phyloP scores from a whole-genome alignment of 2,113 vertebrate genomes.

The Sitta europaea region DNA sequence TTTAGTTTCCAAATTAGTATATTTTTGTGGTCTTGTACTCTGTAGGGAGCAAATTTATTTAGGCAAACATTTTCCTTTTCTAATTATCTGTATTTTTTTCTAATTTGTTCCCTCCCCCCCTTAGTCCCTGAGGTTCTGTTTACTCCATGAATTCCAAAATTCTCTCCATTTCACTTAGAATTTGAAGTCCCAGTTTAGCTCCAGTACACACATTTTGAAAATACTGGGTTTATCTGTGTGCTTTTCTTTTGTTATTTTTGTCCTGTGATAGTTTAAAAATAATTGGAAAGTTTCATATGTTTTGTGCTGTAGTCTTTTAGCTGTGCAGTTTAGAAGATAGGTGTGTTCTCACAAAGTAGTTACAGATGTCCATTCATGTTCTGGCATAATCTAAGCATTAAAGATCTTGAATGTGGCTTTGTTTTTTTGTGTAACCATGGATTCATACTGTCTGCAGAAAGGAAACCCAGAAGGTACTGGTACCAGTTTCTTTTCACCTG shows the following conservation, averaged over 20 bases:
- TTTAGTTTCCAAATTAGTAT: neutral
- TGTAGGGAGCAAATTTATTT: neutral
- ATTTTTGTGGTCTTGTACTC: neutral
- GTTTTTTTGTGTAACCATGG: neutral
- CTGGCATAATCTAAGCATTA: neutral
- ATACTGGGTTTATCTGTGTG: neutral
- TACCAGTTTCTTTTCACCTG: neutral
- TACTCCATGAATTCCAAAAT: neutral
- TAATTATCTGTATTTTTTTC: neutral
- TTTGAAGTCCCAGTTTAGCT: neutral
- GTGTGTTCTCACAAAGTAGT: neutral
- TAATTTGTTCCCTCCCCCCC: neutral
- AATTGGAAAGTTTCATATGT: fast-evolving
- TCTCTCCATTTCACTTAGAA: neutral
- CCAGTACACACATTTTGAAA: neutral
- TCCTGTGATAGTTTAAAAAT: neutral
- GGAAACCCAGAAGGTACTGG: neutral
- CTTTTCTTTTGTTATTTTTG: neutral
- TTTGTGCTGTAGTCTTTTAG: neutral
- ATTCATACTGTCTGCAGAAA: neutral
- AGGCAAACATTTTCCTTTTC: neutral
- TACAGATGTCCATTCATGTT: neutral
- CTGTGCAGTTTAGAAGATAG: neutral
- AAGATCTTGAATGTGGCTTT: neutral
- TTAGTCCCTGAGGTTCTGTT: neutral